Base-by-base conservation (phyloP, 2,797 vertebrate genomes). In the Premnoplex brunnescens region DNA sequence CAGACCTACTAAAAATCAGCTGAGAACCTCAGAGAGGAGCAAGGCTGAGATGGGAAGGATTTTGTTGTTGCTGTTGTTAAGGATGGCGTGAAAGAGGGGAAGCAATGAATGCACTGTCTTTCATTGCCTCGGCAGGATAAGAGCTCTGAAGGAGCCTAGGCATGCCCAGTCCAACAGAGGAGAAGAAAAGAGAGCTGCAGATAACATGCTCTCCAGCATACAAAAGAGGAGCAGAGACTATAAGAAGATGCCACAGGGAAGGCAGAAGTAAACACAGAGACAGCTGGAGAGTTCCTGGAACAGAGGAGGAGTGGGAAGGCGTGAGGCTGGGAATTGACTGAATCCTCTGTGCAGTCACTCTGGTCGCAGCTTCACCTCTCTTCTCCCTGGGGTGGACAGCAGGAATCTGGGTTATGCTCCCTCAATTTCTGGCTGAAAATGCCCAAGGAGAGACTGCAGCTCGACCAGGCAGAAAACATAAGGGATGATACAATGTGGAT, bases 221-320 rank as follows among this genome's bases (percentile, higher is more conserved):
- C 72, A 44, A 39, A 91, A 86, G 64, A 80, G 60, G 75, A 93
- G 62, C 64, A 24, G 34, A 64, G 66, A 46, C 37, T 80, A 1
- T 34, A 56, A 46, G 75, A 88, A 83, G 68, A 85, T 72, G 79
- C 34, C 52, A 39, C 68, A 69, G 66, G 51, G 69, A 85, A 89
- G 76, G 66, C 85, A 88, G 88, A 89, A 69, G 36, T 49, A 83
- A 94, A 67, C 36, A 94, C 30, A 77, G 56, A 89, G 78, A 75
- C 6, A 32, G 60, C 15, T 80, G 66, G 76, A 81, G 72, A 78
- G 66, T 43, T 54, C 44, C 46, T 72, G 59, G 74, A 75, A 12
- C 34, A 58, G 32, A 37, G 49, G 37, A 85, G 72, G 64, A 82
- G 28, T 28, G 30, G 85, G 52, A 71, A 88, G 89, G 81, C 1